phyloP scores from a whole-genome alignment of 1,140 invertebrate species.

The Drosophila takahashii region DNA sequence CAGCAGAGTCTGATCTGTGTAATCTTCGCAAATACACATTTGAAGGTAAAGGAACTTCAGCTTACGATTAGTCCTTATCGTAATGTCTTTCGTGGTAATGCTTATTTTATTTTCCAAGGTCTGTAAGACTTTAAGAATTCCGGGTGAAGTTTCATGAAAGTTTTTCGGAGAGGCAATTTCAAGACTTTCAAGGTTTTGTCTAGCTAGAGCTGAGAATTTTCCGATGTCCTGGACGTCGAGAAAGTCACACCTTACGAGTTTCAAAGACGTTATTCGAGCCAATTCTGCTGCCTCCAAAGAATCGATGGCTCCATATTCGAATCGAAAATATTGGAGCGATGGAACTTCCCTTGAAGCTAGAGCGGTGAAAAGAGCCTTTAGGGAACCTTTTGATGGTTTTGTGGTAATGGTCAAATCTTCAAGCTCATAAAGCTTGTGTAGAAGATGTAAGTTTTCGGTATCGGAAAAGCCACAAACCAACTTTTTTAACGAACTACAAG shows the following conservation, averaged over 20 bases:
- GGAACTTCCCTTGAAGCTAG: background rate
- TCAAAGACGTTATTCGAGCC: background rate
- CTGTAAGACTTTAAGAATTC: background rate
- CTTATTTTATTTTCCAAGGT: background rate
- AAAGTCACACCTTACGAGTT: background rate
- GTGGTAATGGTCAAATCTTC: background rate
- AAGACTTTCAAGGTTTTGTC: background rate
- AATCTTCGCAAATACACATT: background rate
- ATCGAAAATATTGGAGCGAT: background rate
- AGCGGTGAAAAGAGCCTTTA: background rate
- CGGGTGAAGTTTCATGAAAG: background rate
- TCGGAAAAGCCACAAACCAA: background rate
- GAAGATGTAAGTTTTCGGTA: constrained; percentile 1
- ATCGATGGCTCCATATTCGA: background rate
- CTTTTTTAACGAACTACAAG: background rate
- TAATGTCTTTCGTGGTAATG: background rate
- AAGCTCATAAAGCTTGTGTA: background rate
- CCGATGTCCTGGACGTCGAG: background rate
- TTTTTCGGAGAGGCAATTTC: background rate
- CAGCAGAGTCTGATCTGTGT: background rate
- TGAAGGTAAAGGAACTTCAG: background rate
- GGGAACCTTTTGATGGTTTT: background rate
- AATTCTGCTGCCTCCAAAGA: background rate
- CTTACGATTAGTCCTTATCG: background rate
- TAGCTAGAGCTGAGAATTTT: background rate